Evolutionary conservation across 2,888 invertebrate genomes (phyloP).

Genomic region (Oeneis ivallda): DNA sequence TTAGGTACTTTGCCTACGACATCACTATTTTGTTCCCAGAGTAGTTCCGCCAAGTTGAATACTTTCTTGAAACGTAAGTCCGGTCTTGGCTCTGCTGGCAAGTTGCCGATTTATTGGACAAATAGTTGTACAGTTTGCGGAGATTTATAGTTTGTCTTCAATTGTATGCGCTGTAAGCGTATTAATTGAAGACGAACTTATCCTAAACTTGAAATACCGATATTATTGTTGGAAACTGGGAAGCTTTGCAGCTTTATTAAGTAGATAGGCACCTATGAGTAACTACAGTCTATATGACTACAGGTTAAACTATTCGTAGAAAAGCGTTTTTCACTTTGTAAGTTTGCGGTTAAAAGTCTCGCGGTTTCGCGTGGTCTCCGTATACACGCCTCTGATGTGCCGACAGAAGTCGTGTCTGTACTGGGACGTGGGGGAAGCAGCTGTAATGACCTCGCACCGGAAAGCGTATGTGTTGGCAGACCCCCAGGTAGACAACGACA

Average conservation of each 20-base stretch:
- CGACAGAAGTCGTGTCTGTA: no score
- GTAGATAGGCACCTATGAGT: neutral
- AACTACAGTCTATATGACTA: no score
- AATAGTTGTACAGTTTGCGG: constrained; percentile 48
- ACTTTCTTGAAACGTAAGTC: constrained; percentile 80
- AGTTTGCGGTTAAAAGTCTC: no score
- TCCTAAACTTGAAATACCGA: constrained; percentile 31
- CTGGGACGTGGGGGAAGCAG: no score
- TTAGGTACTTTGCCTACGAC: no score
- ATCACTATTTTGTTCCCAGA: constrained; percentile 38
- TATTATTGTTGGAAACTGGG: constrained; percentile 41
- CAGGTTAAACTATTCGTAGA: no score
- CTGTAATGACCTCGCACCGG: no score
- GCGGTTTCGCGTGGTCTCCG: no score
- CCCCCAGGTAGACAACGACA: no score
- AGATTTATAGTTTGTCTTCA: constrained; percentile 74
- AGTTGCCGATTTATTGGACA: constrained; percentile 74
- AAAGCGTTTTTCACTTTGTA: no score
- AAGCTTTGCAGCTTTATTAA: neutral
- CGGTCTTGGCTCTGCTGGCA: constrained; percentile 70
- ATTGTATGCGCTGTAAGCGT: constrained; percentile 49
- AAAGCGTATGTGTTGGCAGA: no score
- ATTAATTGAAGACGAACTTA: constrained; percentile 20
- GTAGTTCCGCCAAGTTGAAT: constrained; percentile 58
- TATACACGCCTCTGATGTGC: no score